Evolutionary conservation across 2,797 vertebrate species (phyloP), one percentile per base, ranked within the genome.

Genomic region (Microcaecilia unicolor): DNA sequence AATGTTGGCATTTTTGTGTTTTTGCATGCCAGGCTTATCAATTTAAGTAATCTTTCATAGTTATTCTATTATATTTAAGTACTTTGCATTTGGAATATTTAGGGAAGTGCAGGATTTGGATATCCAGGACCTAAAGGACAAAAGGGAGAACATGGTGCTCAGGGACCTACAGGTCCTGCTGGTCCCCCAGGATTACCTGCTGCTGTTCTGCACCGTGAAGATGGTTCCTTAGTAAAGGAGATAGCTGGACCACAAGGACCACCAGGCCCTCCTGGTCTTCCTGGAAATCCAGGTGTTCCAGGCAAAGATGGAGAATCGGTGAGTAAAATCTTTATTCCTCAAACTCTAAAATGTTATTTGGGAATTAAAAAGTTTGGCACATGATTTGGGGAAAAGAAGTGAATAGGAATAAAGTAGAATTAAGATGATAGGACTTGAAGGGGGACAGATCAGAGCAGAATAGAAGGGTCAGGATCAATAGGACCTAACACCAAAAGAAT

Each of bases 291-390:
- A 0, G 92, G 93, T 1, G 4, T 58, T 26, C 24, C 85, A 0
- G 92, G 92, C 64, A 69, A 55, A 22, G 88, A 94, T 0, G 92
- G 95, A 16, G 87, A 94, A 45, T 84, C 87, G 0, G 92, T 94
- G 36, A 89, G 92, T 79, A 1, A 2, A 10, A 1, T 6, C 4
- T 16, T 3, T 14, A 13, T 9, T 3, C 6, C 13, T 6, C 2
- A 28, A n/a, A 10, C 11, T n/a, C 15, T 8, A 5, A 6, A 25
- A n/a, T 12, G 17, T 14, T 13, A 4, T 14, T n/a, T n/a, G 26
- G 26, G 15, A 28, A 28, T 8, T 16, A 4, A 9, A 9, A 16
- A 9, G 12, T 4, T 14, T 20, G 21, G 25, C 8, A 9, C 18
- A n/a, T n/a, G n/a, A n/a, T n/a, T 14, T 4, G 4, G 15, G 21